Evolutionary conservation across 1,140 invertebrate genomes (phyloP), one percentile per base, ranked within the genome.

Genomic region (Aphidius ervi): DNA sequence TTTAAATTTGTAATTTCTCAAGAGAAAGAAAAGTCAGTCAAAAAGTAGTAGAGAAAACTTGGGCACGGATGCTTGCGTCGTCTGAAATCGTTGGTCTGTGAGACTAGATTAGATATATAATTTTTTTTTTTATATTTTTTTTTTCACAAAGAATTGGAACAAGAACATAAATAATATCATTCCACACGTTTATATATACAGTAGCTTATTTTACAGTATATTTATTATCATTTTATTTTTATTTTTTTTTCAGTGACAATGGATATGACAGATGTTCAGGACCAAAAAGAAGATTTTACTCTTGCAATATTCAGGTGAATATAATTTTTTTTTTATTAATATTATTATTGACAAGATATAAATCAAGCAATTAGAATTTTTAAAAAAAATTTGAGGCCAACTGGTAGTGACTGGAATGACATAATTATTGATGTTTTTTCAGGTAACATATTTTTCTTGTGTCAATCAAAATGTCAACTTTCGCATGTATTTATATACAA

Each of bases 281-380:
- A 9, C 85, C 92, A 2, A 82, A 82, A 57, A 88, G 85, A 48
- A 87, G 90, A 73, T 94, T 91, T 81, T 92, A 92, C 74, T 95
- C 93, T 4, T 97, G 94, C 71, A 94, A 95, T 73, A 88, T 92
- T 16, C 90, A 95, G 79, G 88, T 89, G 23, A 23, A 23, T 23
- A 23, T 23, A 23, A 23, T 2, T 31, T 31, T 31, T 31, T 31
- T 16, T 31, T 31, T 31, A 31, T 31, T 16, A 16, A 31, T 31
- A 31, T 31, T 31, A 31, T 31, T 31, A 31, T 31, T 1, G 72
- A 81, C 74, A 72, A 23, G 16, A 16, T 16, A 55, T 31, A 49
- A 39, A 31, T 37, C 4, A 41, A 58, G 10, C 0, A 42, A n/a
- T 55, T n/a, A 43, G 48, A 45, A 50, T 43, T n/a, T n/a, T n/a